A percentile compares a stretch with the other conserved stretches of the same genome.
Evolutionary conservation across 2,797 vertebrate species (phyloP).

Genomic region (Coranthus polyacanthus): DNA sequence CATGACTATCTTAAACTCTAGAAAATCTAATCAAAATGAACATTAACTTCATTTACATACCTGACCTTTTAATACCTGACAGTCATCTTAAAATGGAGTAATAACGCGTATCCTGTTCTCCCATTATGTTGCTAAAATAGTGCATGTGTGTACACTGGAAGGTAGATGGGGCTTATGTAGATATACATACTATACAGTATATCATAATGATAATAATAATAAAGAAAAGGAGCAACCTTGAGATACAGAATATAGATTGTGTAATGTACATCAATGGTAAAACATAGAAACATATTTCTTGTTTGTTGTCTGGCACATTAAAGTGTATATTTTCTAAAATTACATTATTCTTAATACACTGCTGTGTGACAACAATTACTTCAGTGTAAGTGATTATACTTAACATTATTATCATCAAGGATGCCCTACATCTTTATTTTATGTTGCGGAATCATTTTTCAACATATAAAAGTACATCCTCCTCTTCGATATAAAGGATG

Average conservation of each 20-base stretch:
- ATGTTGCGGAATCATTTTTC: background rate
- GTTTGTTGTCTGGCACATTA: background rate
- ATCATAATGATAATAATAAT: constrained; percentile 1
- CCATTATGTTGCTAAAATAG: no score
- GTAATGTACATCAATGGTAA: background rate
- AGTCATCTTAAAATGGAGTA: no score
- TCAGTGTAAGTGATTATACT: background rate
- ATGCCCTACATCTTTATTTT: constrained; percentile 1
- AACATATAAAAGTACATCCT: constrained; percentile 5
- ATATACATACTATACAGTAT: no score
- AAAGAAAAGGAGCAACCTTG: background rate
- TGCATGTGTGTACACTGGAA: background rate
- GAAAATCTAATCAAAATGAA: no score
- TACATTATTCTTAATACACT: background rate
- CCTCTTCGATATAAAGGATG: background rate
- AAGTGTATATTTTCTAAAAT: background rate
- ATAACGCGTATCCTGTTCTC: no score
- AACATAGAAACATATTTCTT: background rate
- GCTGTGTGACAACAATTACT: background rate
- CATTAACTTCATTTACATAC: no score
- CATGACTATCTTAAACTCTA: no score
- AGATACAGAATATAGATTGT: background rate
- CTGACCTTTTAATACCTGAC: no score
- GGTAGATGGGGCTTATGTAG: background rate
- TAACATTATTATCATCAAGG: constrained; percentile 7